A percentile compares a stretch with the other conserved stretches of the same genome.
Conservation (phyloP, 2,113 vertebrate species). For the Peromyscus maniculatus region DNA sequence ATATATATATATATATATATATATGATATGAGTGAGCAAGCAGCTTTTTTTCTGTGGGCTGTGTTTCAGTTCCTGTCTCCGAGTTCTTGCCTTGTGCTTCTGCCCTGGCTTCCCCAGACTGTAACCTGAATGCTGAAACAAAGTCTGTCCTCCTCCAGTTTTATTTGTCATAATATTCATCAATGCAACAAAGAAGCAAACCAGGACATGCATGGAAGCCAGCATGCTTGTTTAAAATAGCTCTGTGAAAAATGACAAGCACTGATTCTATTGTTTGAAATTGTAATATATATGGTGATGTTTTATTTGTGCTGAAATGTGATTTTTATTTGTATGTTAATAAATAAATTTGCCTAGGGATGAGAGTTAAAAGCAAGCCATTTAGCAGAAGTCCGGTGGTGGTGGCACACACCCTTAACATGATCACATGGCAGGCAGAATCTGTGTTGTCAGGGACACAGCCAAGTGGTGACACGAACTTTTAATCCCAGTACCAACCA, state of each 20-base stretch:
- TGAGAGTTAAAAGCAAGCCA: no score
- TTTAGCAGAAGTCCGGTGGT: no score
- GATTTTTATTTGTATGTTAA: no score
- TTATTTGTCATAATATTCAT: background rate
- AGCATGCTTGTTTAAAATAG: background rate
- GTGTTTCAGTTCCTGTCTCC: background rate
- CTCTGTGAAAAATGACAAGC: background rate
- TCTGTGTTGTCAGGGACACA: no score
- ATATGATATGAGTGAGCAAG: background rate
- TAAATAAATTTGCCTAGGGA: no score
- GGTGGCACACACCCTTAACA: no score
- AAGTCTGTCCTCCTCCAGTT: background rate
- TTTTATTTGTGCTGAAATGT: no score
- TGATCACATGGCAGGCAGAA: no score
- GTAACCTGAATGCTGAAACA: background rate
- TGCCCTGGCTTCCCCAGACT: background rate
- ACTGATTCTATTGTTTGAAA: background rate
- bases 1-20: background rate
- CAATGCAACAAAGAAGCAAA: background rate
- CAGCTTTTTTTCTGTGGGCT: no score
- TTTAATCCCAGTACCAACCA: no score
- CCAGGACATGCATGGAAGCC: background rate
- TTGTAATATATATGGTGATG: no score
- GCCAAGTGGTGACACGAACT: no score
- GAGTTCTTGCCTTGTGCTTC: background rate